phyloP scores from a whole-genome alignment of 2,797 vertebrate genomes.

The Stomatorhinus walkeri region DNA sequence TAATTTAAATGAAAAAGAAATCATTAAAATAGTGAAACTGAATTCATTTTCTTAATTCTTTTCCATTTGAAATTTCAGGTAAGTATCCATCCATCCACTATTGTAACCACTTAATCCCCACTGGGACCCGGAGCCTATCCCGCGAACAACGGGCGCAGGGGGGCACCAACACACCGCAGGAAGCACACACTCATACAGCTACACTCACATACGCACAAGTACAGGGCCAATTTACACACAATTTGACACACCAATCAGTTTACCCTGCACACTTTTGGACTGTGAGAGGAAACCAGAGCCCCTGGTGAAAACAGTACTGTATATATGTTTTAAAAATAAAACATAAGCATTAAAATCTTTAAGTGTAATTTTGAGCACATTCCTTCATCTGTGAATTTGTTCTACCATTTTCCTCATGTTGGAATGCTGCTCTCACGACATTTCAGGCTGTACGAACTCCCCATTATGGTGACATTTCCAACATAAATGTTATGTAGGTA shows the following conservation, averaged over 20 bases:
- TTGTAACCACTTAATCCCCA: not conserved
- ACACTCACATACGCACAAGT: too few species aligned
- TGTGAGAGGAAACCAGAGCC: too few species aligned
- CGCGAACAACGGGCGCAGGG: too few species aligned
- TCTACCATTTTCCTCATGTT: not conserved
- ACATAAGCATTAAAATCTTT: not conserved
- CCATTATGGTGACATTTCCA: not conserved
- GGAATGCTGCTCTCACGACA: not conserved
- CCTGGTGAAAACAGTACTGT: too few species aligned
- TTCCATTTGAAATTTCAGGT: not conserved
- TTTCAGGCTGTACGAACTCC: not conserved
- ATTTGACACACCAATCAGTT: too few species aligned
- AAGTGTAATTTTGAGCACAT: not conserved
- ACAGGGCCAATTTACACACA: too few species aligned
- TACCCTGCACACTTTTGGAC: too few species aligned
- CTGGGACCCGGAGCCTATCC: too few species aligned
- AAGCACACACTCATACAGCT: too few species aligned
- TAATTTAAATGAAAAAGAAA: conserved; percentile 19
- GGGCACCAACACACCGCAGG: too few species aligned
- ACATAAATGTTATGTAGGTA: not conserved
- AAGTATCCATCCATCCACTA: not conserved
- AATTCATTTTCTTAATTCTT: not conserved
- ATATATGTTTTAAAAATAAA: not conserved
- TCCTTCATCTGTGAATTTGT: not conserved
- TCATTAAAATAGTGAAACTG: conserved; percentile 2